Evolutionary conservation across 1,140 invertebrate species (phyloP).

Genomic region (Oryzaephilus surinamensis): DNA sequence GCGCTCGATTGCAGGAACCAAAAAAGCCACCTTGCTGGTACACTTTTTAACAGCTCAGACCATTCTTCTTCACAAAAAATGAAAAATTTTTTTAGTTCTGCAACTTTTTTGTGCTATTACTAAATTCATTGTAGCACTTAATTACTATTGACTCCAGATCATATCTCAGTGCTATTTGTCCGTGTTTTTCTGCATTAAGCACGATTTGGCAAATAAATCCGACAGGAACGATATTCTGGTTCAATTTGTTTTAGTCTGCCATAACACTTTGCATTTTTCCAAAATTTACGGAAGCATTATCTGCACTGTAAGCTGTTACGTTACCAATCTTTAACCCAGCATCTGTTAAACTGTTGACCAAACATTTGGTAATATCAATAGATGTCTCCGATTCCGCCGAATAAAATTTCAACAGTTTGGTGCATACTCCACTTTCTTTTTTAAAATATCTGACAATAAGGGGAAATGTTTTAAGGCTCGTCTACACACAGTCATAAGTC

Average conservation of each 20-base stretch:
- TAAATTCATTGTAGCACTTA: slow-evolving; percentile 1
- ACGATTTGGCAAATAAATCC: not conserved
- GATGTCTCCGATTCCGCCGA: not conserved
- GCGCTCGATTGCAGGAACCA: not conserved
- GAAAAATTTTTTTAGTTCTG: not conserved
- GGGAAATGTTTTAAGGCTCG: not conserved
- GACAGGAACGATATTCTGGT: not conserved
- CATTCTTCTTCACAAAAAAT: not conserved
- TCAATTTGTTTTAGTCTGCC: not conserved
- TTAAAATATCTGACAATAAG: not conserved
- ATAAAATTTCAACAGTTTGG: not conserved
- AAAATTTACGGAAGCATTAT: not conserved
- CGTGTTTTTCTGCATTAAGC: not conserved
- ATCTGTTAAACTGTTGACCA: not conserved
- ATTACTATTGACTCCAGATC: slow-evolving; percentile 1
- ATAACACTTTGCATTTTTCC: not conserved
- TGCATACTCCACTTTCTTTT: not conserved
- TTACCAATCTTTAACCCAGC: not conserved
- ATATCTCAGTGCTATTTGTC: not conserved
- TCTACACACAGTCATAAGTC: too few species aligned
- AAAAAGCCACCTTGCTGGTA: not conserved
- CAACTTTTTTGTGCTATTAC: not conserved
- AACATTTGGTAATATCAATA: not conserved
- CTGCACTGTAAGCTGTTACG: not conserved
- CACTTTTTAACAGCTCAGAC: not conserved